phyloP scores from a whole-genome alignment of 2,888 invertebrate genomes.

The Cosmorhoe ocellata region DNA sequence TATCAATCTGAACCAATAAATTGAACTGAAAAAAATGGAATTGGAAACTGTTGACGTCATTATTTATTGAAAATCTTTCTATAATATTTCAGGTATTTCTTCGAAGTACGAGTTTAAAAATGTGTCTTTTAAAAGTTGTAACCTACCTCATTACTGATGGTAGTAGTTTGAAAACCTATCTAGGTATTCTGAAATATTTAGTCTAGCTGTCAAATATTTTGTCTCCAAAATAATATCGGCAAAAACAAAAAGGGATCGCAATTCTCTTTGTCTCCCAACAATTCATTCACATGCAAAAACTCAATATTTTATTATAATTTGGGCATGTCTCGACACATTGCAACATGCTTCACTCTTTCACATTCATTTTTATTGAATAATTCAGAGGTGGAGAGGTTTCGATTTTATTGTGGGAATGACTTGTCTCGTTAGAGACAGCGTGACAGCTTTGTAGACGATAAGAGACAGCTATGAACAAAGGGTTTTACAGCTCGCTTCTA shows the following conservation, averaged over 20 bases:
- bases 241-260: conserved; percentile 33
- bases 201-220: too few species aligned
- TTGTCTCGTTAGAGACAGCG: conserved; percentile 55
- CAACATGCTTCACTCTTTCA: conserved; percentile 62
- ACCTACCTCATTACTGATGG: too few species aligned
- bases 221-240: not conserved
- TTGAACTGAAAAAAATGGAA: too few species aligned
- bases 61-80: too few species aligned
- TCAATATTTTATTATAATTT: conserved; percentile 69
- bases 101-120: too few species aligned
- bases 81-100: too few species aligned
- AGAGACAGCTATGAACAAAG: conserved; percentile 31
- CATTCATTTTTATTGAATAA: conserved; percentile 76
- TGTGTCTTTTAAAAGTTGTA: too few species aligned
- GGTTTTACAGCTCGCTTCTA: conserved; percentile 24
- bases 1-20: too few species aligned
- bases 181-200: too few species aligned
- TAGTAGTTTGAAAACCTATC: too few species aligned
- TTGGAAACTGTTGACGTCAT: too few species aligned
- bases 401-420: conserved; percentile 59
- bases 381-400: conserved; percentile 59
- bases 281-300: conserved; percentile 41
- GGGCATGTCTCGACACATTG: conserved; percentile 62
- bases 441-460: conserved; percentile 44
- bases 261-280: conserved; percentile 37